Base-by-base conservation (phyloP, 2,113 vertebrate genomes). In the Gopherus flavomarginatus region DNA sequence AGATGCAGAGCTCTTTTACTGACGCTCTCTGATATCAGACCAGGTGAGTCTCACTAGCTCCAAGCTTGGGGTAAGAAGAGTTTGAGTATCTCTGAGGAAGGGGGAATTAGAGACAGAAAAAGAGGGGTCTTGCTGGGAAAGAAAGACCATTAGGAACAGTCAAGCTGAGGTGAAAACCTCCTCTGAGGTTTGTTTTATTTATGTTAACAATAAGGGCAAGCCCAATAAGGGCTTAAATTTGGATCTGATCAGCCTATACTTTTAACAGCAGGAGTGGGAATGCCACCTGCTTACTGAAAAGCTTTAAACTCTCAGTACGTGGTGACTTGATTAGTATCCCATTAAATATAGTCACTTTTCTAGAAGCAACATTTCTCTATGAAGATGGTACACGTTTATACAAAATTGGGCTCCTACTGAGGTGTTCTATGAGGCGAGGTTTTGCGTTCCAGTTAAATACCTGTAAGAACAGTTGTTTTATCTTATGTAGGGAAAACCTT, bases 261-360 rank as follows among this genome's bases (percentile, higher is more conserved):
- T 65, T 88, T 65, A 92, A 24, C 17, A 91, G 75, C 57, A 85
- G 72, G 75, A 27, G 57, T 87, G 89, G 83, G 90, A 91, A 90
- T 87, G 87, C 94, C 93, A 95, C 93, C 95, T 97, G 94, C 96
- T 89, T 97, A 78, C 92, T 47, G 75, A 81, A 75, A 90, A 65
- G 86, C 85, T 96, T 96, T 94, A 90, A 92, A 22, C 86, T 96
- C 38, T 1, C 14, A 82, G 81, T 90, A 85, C 86, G 94, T 57
- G 88, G 88, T 90, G 88, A 57, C 91, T 72, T 81, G 93, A 95
- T 95, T 90, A 84, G 90, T 83, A 50, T 96, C 83, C 92, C 80
- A 91, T 96, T 96, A 94, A 89, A 78, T 86, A 86, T 93, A 96
- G 93, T 90, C 83, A 90, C 72, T n/a, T 79, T 4, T 9, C 3